Conservation (phyloP, 1,140 invertebrate species). For the Onthophagus taurus region DNA sequence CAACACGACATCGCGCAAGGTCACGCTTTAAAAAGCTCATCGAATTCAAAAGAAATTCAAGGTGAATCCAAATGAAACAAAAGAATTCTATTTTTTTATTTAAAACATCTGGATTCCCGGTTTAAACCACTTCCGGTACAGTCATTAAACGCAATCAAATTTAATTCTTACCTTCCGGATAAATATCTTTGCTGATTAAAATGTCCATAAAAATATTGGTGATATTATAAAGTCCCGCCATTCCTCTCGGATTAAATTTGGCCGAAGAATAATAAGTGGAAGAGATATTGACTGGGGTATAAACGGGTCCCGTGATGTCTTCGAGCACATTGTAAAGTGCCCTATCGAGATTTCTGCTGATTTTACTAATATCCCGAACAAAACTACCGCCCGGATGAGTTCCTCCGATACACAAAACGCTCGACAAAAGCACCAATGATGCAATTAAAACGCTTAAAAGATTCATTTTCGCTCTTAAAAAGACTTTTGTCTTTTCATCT, state of each 20-base stretch:
- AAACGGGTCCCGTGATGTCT: constrained; percentile 37
- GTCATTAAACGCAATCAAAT: not conserved
- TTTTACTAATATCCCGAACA: constrained; percentile 32
- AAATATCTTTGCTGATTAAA: constrained; percentile 39
- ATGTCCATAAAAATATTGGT: constrained; percentile 48
- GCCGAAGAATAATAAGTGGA: constrained; percentile 32
- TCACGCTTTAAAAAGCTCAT: too few relatives aligned
- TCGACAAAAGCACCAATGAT: too few relatives aligned
- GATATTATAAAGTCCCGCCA: constrained; percentile 50
- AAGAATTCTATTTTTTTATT: too few relatives aligned
- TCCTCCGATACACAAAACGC: too few relatives aligned
- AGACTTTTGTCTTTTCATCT: too few relatives aligned
- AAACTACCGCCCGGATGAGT: constrained; percentile 27
- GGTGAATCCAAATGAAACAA: too few relatives aligned
- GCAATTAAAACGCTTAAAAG: too few relatives aligned
- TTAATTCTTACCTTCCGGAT: constrained; percentile 46
- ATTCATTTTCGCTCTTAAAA: too few relatives aligned
- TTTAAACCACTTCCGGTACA: too few relatives aligned
- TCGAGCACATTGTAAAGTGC: constrained; percentile 39
- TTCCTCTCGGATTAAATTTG: constrained; percentile 45
- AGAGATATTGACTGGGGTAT: constrained; percentile 36
- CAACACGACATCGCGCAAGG: too few relatives aligned
- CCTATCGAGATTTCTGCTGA: constrained; percentile 40
- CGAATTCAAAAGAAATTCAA: too few relatives aligned
- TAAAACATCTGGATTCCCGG: too few relatives aligned